Percentiles rank a stretch among this genome's conserved stretches.
Evolutionary conservation across 2,797 vertebrate species (phyloP).

Genomic region (Parambassis ranga): DNA sequence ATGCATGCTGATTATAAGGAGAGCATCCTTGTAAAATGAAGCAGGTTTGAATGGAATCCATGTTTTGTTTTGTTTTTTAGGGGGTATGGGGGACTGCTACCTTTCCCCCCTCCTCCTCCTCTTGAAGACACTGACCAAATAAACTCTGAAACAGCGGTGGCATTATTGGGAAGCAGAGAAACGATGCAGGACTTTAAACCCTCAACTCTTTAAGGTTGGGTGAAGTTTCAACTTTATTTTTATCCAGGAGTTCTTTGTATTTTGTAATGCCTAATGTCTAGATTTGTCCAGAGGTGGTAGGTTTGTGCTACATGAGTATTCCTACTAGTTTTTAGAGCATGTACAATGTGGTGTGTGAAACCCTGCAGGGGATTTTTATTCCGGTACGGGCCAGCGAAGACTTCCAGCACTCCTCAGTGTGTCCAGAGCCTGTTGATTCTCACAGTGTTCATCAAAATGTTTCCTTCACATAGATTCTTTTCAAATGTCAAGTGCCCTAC

Average conservation of each 20-base stretch:
- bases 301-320: constrained; percentile 64
- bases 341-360: constrained; percentile 56
- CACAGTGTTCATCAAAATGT: constrained; percentile 5
- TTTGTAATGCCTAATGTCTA: constrained; percentile 71
- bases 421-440: constrained; percentile 6
- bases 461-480: constrained; percentile 15
- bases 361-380: constrained; percentile 22
- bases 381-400: constrained; percentile 18
- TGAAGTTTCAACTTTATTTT: constrained; percentile 47
- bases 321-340: constrained; percentile 67
- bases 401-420: neutral
- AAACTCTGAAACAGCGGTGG: constrained; percentile 20
- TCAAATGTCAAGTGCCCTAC: constrained; percentile 30
- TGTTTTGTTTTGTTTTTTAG: neutral
- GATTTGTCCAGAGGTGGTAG: constrained; percentile 63
- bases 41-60: constrained; percentile 33
- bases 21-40: constrained; percentile 75
- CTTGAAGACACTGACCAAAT: constrained; percentile 28
- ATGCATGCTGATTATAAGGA: constrained; percentile 75
- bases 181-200: constrained; percentile 47
- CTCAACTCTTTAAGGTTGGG: constrained; percentile 32
- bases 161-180: constrained; percentile 25
- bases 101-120: constrained; percentile 19
- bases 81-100: neutral
- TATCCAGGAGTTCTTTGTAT: constrained; percentile 61